Evolutionary conservation across 2,888 invertebrate genomes (phyloP).

Genomic region (Gibbula magus): DNA sequence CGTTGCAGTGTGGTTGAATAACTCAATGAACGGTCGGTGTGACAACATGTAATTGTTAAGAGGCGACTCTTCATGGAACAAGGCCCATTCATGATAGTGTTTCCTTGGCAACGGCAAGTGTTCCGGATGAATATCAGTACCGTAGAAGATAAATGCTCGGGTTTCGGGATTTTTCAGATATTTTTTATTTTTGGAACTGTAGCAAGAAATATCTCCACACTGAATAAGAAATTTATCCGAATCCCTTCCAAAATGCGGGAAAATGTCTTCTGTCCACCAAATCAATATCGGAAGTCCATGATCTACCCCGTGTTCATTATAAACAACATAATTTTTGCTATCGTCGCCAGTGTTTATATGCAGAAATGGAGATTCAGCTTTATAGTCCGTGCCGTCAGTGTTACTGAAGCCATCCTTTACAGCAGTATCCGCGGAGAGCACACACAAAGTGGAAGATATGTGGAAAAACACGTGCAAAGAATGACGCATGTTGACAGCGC

Average conservation of each 20-base stretch:
- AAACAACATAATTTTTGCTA: background rate
- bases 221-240: conserved; percentile 23
- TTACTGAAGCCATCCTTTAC: background rate
- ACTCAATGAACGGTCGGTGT: conserved; percentile 48
- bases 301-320: background rate
- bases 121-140: conserved; percentile 51
- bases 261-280: conserved; percentile 44
- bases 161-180: conserved; percentile 31
- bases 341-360: background rate
- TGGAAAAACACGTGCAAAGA: no score
- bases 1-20: conserved; percentile 63
- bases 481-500: no score
- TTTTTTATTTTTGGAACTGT: conserved; percentile 30
- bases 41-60: conserved; percentile 60
- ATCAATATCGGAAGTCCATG: conserved; percentile 36
- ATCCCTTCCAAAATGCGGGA: conserved; percentile 28
- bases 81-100: conserved; percentile 53
- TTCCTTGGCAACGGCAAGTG: conserved; percentile 56
- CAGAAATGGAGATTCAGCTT: background rate
- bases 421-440: background rate
- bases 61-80: conserved; percentile 67
- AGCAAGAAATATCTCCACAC: conserved; percentile 38
- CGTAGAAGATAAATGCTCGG: conserved; percentile 65
- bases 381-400: background rate
- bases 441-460: background rate